Evolutionary conservation across 2,113 vertebrate genomes (phyloP).

Genomic region (Hiodon tergisus): DNA sequence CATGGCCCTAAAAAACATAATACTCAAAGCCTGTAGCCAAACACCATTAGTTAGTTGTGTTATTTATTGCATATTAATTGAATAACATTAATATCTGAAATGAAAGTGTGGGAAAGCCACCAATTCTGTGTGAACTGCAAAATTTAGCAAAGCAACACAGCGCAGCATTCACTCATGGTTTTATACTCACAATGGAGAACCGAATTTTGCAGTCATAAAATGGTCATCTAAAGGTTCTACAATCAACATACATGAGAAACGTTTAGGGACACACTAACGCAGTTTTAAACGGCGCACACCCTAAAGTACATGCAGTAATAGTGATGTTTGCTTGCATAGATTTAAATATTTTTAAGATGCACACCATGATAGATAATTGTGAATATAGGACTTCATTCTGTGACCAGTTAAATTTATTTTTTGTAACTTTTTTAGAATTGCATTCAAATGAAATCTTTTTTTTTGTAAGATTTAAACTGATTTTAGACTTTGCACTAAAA

Average conservation of each 20-base stretch:
- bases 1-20: conserved; percentile 3
- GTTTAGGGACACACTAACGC: not conserved
- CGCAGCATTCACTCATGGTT: too few species aligned
- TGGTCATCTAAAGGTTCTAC: not conserved
- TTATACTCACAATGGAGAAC: not conserved
- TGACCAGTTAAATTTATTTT: conserved; percentile 20
- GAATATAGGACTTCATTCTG: not conserved
- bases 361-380: too few species aligned
- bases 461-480: not conserved
- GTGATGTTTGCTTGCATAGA: conserved; percentile 44
- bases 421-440: not conserved
- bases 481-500: not conserved
- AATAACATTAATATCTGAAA: not conserved
- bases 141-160: too few species aligned
- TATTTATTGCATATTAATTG: not conserved
- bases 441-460: not conserved
- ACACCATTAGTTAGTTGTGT: conserved; percentile 1
- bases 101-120: too few species aligned
- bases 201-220: conserved; percentile 11
- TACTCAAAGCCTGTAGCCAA: not conserved
- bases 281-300: conserved; percentile 18
- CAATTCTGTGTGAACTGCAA: too few species aligned
- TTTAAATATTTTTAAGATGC: not conserved
- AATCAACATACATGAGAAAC: not conserved
- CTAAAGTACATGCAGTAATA: conserved; percentile 15